Percentiles rank a stretch among this genome's conserved stretches.
These are phyloP conservation scores for Hyphantria cunea DNA, from an alignment of 1,140 invertebrate species.

Conservation along the genomic window DNA sequence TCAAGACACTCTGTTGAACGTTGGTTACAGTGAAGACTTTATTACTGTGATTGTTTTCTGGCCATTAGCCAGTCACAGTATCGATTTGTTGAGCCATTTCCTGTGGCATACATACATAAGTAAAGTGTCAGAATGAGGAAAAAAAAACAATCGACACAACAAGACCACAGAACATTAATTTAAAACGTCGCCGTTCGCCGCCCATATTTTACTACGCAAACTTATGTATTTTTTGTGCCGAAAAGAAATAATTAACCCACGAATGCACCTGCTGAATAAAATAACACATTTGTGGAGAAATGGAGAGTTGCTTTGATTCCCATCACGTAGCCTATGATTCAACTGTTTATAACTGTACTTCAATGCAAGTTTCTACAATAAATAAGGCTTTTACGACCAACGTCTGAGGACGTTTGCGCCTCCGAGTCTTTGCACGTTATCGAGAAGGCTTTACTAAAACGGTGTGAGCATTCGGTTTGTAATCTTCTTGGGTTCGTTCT, in stretches of 20 bases:
- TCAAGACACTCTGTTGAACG: no score
- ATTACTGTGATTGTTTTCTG: neutral
- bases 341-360: conserved; percentile 25
- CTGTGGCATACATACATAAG: neutral
- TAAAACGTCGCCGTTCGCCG: neutral
- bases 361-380: conserved; percentile 28
- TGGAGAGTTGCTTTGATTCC: neutral
- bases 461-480: conserved; percentile 51
- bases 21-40: conserved; percentile 1
- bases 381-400: conserved; percentile 29
- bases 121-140: neutral
- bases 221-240: neutral
- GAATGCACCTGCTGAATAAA: conserved; percentile 12
- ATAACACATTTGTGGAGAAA: conserved; percentile 3
- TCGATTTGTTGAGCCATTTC: neutral
- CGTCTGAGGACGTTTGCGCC: conserved; percentile 14
- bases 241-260: conserved; percentile 9
- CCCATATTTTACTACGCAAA: neutral
- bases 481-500: conserved; percentile 29
- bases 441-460: conserved; percentile 48
- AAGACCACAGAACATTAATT: neutral
- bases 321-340: conserved; percentile 24
- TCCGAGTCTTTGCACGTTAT: conserved; percentile 41
- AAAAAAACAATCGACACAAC: neutral
- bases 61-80: neutral